phyloP scores from a whole-genome alignment of 2,797 vertebrate genomes.

The Notoglanidium macrostoma region DNA sequence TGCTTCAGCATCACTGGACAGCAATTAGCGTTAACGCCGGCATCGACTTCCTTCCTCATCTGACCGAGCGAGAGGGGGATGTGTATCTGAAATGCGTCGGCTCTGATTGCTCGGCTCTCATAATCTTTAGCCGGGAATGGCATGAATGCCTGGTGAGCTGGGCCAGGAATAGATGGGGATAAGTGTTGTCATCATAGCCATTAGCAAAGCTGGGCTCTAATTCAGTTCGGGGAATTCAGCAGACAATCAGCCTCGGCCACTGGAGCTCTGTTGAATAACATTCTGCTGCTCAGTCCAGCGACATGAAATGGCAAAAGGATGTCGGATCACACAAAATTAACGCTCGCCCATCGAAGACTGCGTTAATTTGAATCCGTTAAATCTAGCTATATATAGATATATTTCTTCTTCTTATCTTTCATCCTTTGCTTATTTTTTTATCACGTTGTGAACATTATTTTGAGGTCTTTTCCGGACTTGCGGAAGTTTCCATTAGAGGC shows the following conservation, averaged over 20 bases:
- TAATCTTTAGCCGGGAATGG: constrained; percentile 59
- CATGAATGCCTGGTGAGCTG: constrained; percentile 43
- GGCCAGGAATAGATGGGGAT: constrained; percentile 60
- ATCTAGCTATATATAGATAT: background rate
- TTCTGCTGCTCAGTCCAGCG: constrained; percentile 28
- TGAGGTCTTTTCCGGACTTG: too few relatives aligned
- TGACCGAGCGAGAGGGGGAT: constrained; percentile 7
- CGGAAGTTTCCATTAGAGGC: constrained; percentile 29
- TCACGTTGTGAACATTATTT: background rate
- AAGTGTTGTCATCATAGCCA: constrained; percentile 65
- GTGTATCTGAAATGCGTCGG: constrained; percentile 34
- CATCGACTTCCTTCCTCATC: constrained; percentile 9
- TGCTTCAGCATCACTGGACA: constrained; percentile 28
- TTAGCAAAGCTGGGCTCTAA: constrained; percentile 63
- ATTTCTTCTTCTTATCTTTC: background rate
- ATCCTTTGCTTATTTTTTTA: background rate
- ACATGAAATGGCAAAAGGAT: background rate
- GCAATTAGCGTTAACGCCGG: constrained; percentile 8
- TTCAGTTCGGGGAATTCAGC: constrained; percentile 59
- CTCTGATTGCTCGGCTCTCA: constrained; percentile 49
- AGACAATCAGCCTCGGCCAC: constrained; percentile 46
- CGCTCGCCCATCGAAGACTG: background rate
- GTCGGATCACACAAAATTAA: background rate
- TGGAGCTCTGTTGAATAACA: constrained; percentile 45
- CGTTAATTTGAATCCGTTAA: background rate